Evolutionary conservation across 2,797 vertebrate genomes (phyloP), one percentile per base, ranked within the genome.

Genomic region (Scomberomorus guttatus): DNA sequence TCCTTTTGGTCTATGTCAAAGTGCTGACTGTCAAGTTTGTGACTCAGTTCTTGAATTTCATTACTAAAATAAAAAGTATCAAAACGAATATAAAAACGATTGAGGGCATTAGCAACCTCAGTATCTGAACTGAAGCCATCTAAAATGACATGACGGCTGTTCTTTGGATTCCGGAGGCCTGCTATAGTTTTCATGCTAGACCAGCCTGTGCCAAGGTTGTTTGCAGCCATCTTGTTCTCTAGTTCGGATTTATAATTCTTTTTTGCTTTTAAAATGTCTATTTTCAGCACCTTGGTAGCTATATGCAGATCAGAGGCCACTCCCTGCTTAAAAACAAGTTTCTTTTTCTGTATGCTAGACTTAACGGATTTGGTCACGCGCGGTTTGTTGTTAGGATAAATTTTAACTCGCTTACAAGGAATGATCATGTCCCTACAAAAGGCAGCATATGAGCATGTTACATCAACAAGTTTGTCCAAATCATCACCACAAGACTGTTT

Each of bases 91-190:
- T 68, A 65, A 54, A 72, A 61, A 39, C 15, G 2, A 37, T 58
- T 29, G 25, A 72, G 48, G 20, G 6, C 69, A 51, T 72, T 72
- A 48, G 55, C 68, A 61, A 52, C 34, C 50, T 29, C 57, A 74
- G 17, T 22, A 27, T 62, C 56, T 14, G 70, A 62, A 22, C 42
- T 60, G 24, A 57, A 82, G 39, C 32, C 48, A 15, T 72, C 67
- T 15, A 55, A 8, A 34, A 17, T 25, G 15, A 62, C 60, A 24
- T 46, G 9, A 17, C 9, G 25, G 22, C 22, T 37, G 37, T 37
- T 37, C 37, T 37, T 37, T 37, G 37, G 37, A 37, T 37, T 12
- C 11, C 2, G 37, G 37, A 37, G 37, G 37, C 1, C 22, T 15
- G 4, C 59, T 6, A 1, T 0, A 13, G 14, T 62, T 46, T 46